These are phyloP conservation scores for Nomada lathburiana DNA, from an alignment of 2,888 invertebrate genomes.

Conservation along the genomic window DNA sequence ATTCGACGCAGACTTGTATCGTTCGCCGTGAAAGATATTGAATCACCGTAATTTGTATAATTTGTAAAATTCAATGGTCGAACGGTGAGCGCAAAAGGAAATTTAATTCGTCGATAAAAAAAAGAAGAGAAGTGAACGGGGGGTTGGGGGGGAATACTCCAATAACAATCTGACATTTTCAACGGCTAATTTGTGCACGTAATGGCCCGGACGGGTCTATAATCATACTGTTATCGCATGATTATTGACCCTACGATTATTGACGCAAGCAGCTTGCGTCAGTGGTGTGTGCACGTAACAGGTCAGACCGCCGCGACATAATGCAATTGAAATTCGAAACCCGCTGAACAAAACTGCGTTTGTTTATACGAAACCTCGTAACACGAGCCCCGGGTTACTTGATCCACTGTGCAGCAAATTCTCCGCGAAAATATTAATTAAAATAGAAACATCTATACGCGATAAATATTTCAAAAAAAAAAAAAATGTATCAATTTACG, in stretches of 20 bases:
- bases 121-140: neutral
- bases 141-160: too few species aligned
- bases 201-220: neutral
- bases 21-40: too few species aligned
- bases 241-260: conserved; percentile 37
- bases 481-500: too few species aligned
- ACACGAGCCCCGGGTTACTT: neutral
- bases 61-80: too few species aligned
- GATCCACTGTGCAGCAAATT: too few species aligned
- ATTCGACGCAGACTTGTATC: too few species aligned
- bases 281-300: conserved; percentile 48
- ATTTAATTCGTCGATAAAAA: neutral
- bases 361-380: neutral
- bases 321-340: conserved; percentile 34
- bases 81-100: too few species aligned
- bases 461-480: too few species aligned
- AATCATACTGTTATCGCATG: conserved; percentile 16
- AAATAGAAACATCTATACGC: too few species aligned
- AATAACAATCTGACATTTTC: neutral
- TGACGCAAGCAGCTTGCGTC: conserved; percentile 40
- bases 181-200: neutral
- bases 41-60: too few species aligned
- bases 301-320: conserved; percentile 37
- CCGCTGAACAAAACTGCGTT: neutral
- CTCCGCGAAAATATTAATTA: too few species aligned